These are phyloP conservation scores for Drosophila nasuta DNA, from an alignment of 1,140 invertebrate genomes.

Conservation along the genomic window DNA sequence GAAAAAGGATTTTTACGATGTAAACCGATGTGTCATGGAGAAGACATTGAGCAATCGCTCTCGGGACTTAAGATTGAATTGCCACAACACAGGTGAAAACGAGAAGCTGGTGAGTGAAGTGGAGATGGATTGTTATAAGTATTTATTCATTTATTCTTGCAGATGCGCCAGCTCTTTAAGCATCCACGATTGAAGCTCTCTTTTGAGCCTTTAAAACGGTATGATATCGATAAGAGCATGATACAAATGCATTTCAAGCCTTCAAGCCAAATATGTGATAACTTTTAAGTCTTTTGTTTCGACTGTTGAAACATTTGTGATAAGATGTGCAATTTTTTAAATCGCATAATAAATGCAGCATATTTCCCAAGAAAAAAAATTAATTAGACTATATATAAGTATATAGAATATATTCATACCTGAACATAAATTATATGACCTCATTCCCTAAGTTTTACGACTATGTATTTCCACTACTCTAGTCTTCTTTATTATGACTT, in stretches of 20 bases:
- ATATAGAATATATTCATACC: too few relatives aligned
- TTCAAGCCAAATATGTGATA: background rate
- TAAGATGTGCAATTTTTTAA: background rate
- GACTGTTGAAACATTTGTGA: background rate
- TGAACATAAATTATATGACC: too few relatives aligned
- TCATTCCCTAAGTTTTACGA: too few relatives aligned
- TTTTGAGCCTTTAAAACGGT: background rate
- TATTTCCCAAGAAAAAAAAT: too few relatives aligned
- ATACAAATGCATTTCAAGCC: background rate
- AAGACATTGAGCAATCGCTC: background rate
- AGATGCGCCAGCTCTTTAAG: constrained; percentile 6
- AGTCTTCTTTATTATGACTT: too few relatives aligned
- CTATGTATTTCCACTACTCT: too few relatives aligned
- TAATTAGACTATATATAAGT: too few relatives aligned
- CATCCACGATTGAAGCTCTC: constrained; percentile 1
- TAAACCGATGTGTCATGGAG: background rate
- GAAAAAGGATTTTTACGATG: background rate
- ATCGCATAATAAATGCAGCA: too few relatives aligned
- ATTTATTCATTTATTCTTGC: background rate
- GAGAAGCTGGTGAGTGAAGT: background rate
- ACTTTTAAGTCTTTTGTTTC: background rate
- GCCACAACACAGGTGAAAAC: background rate
- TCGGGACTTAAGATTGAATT: background rate
- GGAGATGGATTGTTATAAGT: too few relatives aligned
- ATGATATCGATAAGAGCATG: background rate